Conservation (phyloP, 1,140 invertebrate genomes). For the Proctacanthus coquilletti region DNA sequence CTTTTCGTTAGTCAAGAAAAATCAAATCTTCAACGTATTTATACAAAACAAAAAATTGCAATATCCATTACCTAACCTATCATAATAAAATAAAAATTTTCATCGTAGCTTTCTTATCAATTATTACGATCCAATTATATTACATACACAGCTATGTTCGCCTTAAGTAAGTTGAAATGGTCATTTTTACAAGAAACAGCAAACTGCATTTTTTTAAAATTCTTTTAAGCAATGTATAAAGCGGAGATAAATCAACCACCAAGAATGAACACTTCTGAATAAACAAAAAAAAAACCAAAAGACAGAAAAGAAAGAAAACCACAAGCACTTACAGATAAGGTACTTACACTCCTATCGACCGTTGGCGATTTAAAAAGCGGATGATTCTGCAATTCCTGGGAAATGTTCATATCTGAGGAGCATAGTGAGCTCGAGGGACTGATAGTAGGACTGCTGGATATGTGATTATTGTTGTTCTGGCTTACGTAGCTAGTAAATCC, state of each 20-base stretch:
- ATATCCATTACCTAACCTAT: not conserved
- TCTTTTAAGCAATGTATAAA: too few species aligned
- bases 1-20: not conserved
- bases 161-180: too few species aligned
- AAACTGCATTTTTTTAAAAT: too few species aligned
- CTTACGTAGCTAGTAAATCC: conserved; percentile 15
- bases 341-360: conserved; percentile 30
- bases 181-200: too few species aligned
- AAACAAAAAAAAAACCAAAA: not conserved
- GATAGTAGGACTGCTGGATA: conserved; percentile 26
- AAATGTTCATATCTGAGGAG: conserved; percentile 29
- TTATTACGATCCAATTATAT: too few species aligned
- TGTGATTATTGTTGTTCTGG: conserved; percentile 16
- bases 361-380: conserved; percentile 26
- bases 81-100: not conserved
- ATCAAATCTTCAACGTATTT: not conserved
- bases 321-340: conserved; percentile 9
- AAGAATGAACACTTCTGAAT: not conserved
- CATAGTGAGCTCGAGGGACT: conserved; percentile 28
- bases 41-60: not conserved
- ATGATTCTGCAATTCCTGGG: conserved; percentile 29
- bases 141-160: too few species aligned
- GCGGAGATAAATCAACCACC: not conserved
- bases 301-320: conserved; percentile 8
- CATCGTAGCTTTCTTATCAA: too few species aligned